Evolutionary conservation across 2,113 vertebrate species (phyloP).

Genomic region (Pseudorasbora parva): DNA sequence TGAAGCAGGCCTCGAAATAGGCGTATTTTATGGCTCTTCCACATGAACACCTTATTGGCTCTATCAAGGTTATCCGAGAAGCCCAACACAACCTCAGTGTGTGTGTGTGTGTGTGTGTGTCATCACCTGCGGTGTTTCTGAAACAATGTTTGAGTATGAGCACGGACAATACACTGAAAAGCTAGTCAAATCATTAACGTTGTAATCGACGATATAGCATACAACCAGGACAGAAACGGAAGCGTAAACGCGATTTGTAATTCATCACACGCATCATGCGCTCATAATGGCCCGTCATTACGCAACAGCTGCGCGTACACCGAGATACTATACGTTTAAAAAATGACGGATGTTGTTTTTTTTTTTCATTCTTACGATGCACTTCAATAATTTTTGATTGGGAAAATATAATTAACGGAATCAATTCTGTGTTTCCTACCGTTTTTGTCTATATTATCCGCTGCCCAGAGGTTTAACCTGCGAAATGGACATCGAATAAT

Average conservation of each 20-base stretch:
- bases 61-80: slow-evolving; percentile 15
- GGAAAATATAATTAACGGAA: neutral
- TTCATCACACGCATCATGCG: neutral
- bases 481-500: neutral
- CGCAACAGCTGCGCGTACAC: slow-evolving; percentile 24
- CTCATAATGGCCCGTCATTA: neutral
- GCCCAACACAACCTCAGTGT: neutral
- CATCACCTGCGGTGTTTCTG: neutral
- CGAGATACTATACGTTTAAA: neutral
- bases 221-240: neutral
- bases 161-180: neutral
- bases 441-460: neutral
- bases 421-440: neutral
- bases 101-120: too few relatives aligned
- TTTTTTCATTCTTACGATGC: neutral
- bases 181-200: neutral
- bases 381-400: neutral
- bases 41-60: neutral
- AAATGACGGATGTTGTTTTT: neutral
- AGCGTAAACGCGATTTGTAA: neutral
- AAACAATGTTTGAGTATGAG: neutral
- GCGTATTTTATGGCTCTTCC: neutral
- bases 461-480: neutral
- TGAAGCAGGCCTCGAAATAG: neutral
- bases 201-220: neutral